phyloP scores from a whole-genome alignment of 2,113 vertebrate species.

The Gallinago paraguaiae region DNA sequence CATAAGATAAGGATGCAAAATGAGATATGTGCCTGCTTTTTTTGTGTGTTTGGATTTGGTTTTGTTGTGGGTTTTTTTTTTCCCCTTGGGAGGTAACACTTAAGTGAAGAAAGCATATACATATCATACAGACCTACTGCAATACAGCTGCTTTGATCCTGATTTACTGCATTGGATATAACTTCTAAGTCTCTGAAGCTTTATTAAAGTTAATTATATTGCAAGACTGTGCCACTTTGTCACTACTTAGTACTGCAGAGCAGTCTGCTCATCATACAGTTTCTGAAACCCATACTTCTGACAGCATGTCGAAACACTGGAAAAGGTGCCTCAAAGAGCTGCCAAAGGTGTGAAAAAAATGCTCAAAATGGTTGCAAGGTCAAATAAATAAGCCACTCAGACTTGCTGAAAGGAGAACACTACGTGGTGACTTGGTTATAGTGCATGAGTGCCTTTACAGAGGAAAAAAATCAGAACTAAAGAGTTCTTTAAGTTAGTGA shows the following conservation, averaged over 20 bases:
- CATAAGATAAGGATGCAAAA: not conserved
- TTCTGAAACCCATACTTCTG: not conserved
- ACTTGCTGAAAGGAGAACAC: not conserved
- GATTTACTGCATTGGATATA: not conserved
- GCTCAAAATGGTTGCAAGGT: not conserved
- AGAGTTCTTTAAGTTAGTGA: not conserved
- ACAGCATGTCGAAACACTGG: not conserved
- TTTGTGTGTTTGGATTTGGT: not conserved
- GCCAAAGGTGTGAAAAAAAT: not conserved
- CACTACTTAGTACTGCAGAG: not conserved
- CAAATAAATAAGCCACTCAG: not conserved
- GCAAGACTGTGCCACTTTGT: not conserved
- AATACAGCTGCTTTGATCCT: not conserved
- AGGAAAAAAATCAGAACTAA: not conserved
- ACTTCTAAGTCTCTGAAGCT: accelerated
- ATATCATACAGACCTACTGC: not conserved
- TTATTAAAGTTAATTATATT: not conserved
- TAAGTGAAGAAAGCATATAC: not conserved
- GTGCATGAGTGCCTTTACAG: not conserved
- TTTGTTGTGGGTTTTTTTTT: too few relatives aligned
- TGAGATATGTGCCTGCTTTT: not conserved
- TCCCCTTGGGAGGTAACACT: not conserved
- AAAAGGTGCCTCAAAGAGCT: not conserved
- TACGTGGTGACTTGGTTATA: not conserved
- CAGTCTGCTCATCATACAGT: accelerated